Evolutionary conservation across 2,888 invertebrate species (phyloP).

Genomic region (Coecobrya sp.): DNA sequence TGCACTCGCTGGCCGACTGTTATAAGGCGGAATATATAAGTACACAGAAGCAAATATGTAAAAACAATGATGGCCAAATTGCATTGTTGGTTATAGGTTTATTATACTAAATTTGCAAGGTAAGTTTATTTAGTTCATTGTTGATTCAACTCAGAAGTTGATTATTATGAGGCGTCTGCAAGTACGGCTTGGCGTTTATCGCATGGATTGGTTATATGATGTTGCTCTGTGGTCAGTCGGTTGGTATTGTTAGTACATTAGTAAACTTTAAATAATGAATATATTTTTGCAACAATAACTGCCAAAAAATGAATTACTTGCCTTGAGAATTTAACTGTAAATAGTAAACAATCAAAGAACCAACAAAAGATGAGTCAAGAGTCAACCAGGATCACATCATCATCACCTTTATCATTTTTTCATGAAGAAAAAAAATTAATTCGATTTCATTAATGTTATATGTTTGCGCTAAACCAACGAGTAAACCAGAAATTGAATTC

Average conservation of each 20-base stretch:
- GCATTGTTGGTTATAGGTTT: background rate
- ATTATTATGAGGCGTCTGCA: background rate
- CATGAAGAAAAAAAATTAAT: conserved; percentile 23
- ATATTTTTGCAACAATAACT: background rate
- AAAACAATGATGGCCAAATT: conserved; percentile 14
- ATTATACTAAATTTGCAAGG: background rate
- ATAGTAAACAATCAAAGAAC: background rate
- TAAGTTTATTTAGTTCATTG: background rate
- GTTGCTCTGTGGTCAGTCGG: background rate
- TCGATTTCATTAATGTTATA: conserved; percentile 39
- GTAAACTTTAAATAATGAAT: background rate
- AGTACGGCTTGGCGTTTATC: background rate
- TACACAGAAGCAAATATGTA: background rate
- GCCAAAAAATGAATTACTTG: conserved; percentile 16
- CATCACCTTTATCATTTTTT: background rate
- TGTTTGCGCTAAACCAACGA: background rate
- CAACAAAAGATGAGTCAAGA: conserved; percentile 18
- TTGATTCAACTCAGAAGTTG: background rate
- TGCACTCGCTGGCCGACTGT: background rate
- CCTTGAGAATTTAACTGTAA: conserved; percentile 29
- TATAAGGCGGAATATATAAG: background rate
- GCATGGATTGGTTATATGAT: background rate
- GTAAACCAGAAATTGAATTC: conserved; percentile 36
- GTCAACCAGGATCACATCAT: conserved; percentile 24
- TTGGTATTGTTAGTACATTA: background rate